Base-by-base conservation (phyloP, 1,140 invertebrate species). In the Zelostemma sp. region DNA sequence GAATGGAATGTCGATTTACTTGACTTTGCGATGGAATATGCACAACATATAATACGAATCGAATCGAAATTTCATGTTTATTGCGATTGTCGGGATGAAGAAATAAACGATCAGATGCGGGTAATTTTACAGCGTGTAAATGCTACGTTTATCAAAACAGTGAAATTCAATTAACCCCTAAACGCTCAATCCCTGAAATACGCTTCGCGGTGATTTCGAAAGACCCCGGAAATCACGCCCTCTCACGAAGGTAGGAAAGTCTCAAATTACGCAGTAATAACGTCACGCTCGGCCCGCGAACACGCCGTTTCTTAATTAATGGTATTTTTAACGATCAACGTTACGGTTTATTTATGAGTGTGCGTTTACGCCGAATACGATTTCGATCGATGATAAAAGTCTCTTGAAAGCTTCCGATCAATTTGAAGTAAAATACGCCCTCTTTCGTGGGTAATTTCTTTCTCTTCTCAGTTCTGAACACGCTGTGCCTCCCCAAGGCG, bases 241-340 rank as follows among this genome's bases (percentile, higher is more conserved):
- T 19, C 35, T 41, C 49, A 66, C 46, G 58, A 59, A 71, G 59
- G 45, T 71, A 72, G 59, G 63, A 72, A 72, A 67, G 59, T 43
- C 61, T 57, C 57, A 49, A 63, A 46, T 59, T 63, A 62, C 57
- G 61, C 47, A 58, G 68, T 64, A 67, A 72, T 53, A 72, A 72
- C 61, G 70, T 68, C 70, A 68, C 69, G 65, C 64, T 72, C 70
- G 77, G 73, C 73, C 74, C 70, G 68, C 74, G 76, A 76, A 73
- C 55, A 60, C 76, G 56, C 55, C 70, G 69, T 73, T 67, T 67
- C 61, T 74, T 71, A 74, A 57, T 41, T 68, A 11, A 65, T 70
- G 57, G 62, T 68, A 72, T 75, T 78, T 71, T 80, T 69, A 72
- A 76, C 71, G 68, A 78, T 79, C 74, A 68, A 76, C 73, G 68